phyloP scores from a whole-genome alignment of 1,140 invertebrate genomes.

The Ceratosolen fusciceps region DNA sequence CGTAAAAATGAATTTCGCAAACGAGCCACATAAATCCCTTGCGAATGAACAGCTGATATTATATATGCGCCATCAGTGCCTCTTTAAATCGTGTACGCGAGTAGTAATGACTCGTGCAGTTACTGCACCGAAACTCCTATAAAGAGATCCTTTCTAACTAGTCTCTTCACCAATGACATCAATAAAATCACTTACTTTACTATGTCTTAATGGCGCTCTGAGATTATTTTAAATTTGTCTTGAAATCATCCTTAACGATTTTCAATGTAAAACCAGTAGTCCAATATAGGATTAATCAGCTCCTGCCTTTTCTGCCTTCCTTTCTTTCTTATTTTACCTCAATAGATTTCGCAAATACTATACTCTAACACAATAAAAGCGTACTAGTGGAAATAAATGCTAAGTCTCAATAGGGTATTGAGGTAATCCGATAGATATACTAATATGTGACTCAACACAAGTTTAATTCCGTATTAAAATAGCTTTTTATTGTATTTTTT shows the following conservation, averaged over 20 bases:
- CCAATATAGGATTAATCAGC: not conserved
- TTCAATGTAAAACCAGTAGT: not conserved
- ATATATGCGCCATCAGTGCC: not conserved
- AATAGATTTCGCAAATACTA: too few relatives aligned
- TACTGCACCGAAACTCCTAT: not conserved
- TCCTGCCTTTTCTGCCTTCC: not conserved
- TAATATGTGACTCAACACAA: too few relatives aligned
- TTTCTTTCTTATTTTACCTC: too few relatives aligned
- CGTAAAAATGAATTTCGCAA: not conserved
- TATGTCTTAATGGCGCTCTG: not conserved
- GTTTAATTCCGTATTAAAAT: too few relatives aligned
- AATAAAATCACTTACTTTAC: conserved; percentile 1
- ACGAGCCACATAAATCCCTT: not conserved
- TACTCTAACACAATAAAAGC: not conserved
- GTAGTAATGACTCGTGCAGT: not conserved
- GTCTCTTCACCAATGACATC: not conserved
- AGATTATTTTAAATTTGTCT: not conserved
- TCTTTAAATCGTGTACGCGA: not conserved
- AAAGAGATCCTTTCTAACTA: not conserved
- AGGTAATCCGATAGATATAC: too few relatives aligned
- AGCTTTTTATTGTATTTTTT: too few relatives aligned
- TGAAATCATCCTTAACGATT: too few relatives aligned
- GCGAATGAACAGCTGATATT: not conserved
- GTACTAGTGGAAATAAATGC: not conserved
- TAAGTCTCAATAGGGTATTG: too few relatives aligned